Evolutionary conservation across 2,888 invertebrate genomes (phyloP), one percentile per base, ranked within the genome.

Genomic region (Syrista parreyssii): DNA sequence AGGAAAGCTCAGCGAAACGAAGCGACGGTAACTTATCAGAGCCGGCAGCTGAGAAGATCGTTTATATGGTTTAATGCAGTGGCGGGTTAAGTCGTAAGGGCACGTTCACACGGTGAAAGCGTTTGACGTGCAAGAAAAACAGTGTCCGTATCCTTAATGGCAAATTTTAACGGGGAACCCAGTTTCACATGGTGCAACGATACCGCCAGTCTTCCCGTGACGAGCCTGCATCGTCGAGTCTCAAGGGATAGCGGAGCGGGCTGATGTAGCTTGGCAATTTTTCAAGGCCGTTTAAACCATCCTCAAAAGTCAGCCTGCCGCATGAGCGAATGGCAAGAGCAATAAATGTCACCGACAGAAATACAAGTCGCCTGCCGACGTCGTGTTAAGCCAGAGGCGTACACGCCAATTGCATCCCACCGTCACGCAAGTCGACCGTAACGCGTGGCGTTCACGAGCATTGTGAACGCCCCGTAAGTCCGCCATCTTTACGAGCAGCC

Each of bases 1-100:
- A 71, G 71, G 31, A 32, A 32, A 32, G 32, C 71, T 71, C 71
- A 32, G 71, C 31, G 71, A 15, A 71, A 32, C 71, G 71, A 30
- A 71, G 71, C 71, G 71, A 71, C 71, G 15, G 71, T 71, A 71
- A 71, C 71, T 71, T 71, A 71, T 71, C 71, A 71, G 71, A 71
- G 71, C 31, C 55, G 71, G 11, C 71, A 71, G 71, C 71, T 71
- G 71, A 71, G 71, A n/a, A 71, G n/a, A 71, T 71, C 71, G 71
- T 71, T 71, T 71, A 71, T 71, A 71, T 30, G 71, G 71, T 71
- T 71, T 71, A 71, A 31, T 31, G 71, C 71, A 71, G 71, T 30
- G 31, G 11, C 71, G 23, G 31, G 30, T 23, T 23, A 71, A 6
- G 71, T 30, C 71, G 15, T 55, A 32, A 71, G 71, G 71, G 71